Evolutionary conservation across 2,797 vertebrate genomes (phyloP), one percentile per base, ranked within the genome.

Genomic region (Lates japonicus): DNA sequence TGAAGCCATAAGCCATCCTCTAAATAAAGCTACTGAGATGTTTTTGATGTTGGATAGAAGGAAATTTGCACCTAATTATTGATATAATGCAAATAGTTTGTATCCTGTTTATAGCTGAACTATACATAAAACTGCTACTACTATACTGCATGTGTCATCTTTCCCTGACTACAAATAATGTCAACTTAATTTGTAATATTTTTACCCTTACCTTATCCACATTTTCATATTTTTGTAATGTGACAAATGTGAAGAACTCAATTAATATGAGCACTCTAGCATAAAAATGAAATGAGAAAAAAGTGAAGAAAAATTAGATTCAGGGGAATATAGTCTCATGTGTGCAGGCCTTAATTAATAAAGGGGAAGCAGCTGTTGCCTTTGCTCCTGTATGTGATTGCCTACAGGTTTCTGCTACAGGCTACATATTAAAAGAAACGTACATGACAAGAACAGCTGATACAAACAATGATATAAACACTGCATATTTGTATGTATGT

Each of bases 301-400:
- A 77, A 64, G 31, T 67, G 35, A 46, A 5, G 16, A 49, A 55
- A 73, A 73, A 63, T 33, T 10, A 75, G 59, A 20, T 73, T 58
- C 65, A 72, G n/a, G 10, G 48, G 41, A 78, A 17, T 61, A 22
- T 60, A 35, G 77, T 74, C 78, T 91, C 70, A 55, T 60, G 71
- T 75, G 42, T 64, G 59, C 48, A 68, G 1, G 29, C 60, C 51
- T 88, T 81, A 82, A 90, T 90, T 82, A 90, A 90, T 90, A 87
- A 88, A 83, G 41, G 61, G 74, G 73, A 60, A 88, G 84, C 89
- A 89, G 84, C 88, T 85, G 84, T 60, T 90, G 75, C 68, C 51
- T 69, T 33, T 52, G 80, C 78, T 78, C 54, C 66, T 19, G 41
- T 2, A 54, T 67, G 65, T 55, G 61, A 62, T 77, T 70, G 78